Conservation (phyloP, 1,140 invertebrate genomes). For the Thrips palmi region DNA sequence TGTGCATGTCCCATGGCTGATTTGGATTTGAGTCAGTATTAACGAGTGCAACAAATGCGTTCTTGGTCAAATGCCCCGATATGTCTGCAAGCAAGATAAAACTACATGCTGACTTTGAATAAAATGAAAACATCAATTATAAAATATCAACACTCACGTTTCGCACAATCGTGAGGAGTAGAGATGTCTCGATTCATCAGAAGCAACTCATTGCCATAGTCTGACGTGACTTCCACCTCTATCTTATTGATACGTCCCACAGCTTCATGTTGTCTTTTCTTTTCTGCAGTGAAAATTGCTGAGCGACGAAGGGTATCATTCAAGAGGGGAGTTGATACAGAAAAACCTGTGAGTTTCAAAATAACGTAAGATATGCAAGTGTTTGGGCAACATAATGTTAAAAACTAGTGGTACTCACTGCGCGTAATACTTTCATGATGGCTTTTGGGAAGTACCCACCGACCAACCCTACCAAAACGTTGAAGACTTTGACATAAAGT, state of each 20-base stretch:
- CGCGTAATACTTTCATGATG: too few relatives aligned
- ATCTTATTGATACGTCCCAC: conserved; percentile 84
- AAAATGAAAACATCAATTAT: conserved; percentile 1
- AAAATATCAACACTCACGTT: conserved; percentile 38
- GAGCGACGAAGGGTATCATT: too few relatives aligned
- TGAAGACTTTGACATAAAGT: too few relatives aligned
- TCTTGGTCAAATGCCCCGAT: conserved; percentile 47
- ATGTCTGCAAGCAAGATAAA: conserved; percentile 36
- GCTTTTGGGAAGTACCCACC: too few relatives aligned
- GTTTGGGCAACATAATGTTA: too few relatives aligned
- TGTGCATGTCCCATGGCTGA: conserved; percentile 81
- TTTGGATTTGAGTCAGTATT: conserved; percentile 46
- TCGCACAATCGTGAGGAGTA: conserved; percentile 81
- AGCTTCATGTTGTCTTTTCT: conserved; percentile 42
- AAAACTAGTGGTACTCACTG: too few relatives aligned
- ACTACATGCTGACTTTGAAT: not conserved
- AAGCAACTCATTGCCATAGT: conserved; percentile 50
- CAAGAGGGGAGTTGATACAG: too few relatives aligned
- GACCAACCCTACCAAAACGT: too few relatives aligned
- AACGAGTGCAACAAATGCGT: conserved; percentile 60
- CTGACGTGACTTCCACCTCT: conserved; percentile 56
- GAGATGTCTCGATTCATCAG: conserved; percentile 87
- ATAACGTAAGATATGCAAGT: too few relatives aligned
- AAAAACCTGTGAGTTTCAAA: too few relatives aligned
- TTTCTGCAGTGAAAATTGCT: conserved; percentile 73